A percentile compares a stretch with the other conserved stretches of the same genome.
Conservation (phyloP, 2,888 invertebrate species). For the Pammene fasciana region DNA sequence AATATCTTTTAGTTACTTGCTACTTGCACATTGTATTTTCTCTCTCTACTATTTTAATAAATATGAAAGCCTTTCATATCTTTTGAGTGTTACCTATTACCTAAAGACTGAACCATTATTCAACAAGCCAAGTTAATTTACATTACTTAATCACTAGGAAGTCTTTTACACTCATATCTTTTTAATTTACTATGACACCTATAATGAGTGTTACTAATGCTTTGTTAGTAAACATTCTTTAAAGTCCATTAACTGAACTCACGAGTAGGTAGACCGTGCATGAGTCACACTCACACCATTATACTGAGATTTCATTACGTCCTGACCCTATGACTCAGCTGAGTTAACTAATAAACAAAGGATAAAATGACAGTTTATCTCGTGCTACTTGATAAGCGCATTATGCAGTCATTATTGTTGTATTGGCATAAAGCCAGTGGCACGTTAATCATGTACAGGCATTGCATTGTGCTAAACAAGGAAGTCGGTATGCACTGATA, state of each 20-base stretch:
- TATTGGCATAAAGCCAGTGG: conserved; percentile 63
- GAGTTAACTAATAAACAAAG: conserved; percentile 50
- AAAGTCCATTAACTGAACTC: conserved; percentile 18
- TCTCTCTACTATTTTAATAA: too few relatives aligned
- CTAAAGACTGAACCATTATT: not conserved
- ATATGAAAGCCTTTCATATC: too few relatives aligned
- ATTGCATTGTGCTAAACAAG: conserved; percentile 55
- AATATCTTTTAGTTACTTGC: too few relatives aligned
- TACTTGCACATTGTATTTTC: too few relatives aligned
- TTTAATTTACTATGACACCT: conserved; percentile 4
- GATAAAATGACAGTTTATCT: conserved; percentile 50
- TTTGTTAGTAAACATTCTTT: conserved; percentile 39
- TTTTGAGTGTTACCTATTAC: not conserved
- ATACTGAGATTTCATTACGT: conserved; percentile 43
- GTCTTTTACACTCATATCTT: not conserved
- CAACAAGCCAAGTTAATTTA: not conserved
- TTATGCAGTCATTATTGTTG: conserved; percentile 52
- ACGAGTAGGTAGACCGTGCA: conserved; percentile 20
- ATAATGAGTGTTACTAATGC: conserved; percentile 24
- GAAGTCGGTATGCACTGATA: conserved; percentile 49
- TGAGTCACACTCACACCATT: conserved; percentile 41
- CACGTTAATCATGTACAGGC: conserved; percentile 52
- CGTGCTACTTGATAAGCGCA: conserved; percentile 44
- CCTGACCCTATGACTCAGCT: conserved; percentile 49
- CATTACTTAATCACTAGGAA: not conserved